Evolutionary conservation across 2,888 invertebrate species (phyloP).

Genomic region (Dinocampus coccinellae): DNA sequence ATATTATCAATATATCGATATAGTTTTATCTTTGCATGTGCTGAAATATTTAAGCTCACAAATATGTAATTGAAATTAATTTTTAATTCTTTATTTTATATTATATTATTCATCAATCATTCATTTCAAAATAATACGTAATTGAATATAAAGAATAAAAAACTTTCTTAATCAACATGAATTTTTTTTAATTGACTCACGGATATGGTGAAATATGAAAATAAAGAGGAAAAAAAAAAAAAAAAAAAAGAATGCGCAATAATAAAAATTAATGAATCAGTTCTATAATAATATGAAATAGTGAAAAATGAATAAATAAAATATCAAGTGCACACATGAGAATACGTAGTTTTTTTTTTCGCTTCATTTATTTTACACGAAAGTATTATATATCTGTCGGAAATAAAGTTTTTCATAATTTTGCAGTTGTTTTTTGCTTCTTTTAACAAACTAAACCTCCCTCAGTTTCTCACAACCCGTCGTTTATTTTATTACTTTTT

Average conservation of each 20-base stretch:
- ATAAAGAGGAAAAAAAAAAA: background rate
- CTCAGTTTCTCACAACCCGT: background rate
- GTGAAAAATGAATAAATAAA: background rate
- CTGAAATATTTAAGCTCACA: too few relatives aligned
- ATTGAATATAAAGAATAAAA: background rate
- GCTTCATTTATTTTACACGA: background rate
- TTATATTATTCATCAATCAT: too few relatives aligned
- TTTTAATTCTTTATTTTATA: too few relatives aligned
- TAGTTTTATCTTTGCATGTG: too few relatives aligned
- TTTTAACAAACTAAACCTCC: background rate
- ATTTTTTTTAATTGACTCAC: conserved; percentile 39
- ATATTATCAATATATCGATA: too few relatives aligned
- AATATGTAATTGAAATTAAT: too few relatives aligned
- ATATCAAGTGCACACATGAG: background rate
- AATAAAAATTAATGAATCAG: too few relatives aligned
- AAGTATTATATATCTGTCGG: background rate
- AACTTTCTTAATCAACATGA: conserved; percentile 41
- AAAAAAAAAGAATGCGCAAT: too few relatives aligned
- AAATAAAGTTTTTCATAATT: background rate
- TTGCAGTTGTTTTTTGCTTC: background rate
- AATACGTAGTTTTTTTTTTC: background rate
- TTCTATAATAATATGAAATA: background rate
- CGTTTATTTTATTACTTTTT: background rate
- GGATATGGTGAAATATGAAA: conserved; percentile 24
- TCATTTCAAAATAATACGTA: background rate